Evolutionary conservation across 2,797 vertebrate species (phyloP), one percentile per base, ranked within the genome.

Genomic region (Periparus ater): DNA sequence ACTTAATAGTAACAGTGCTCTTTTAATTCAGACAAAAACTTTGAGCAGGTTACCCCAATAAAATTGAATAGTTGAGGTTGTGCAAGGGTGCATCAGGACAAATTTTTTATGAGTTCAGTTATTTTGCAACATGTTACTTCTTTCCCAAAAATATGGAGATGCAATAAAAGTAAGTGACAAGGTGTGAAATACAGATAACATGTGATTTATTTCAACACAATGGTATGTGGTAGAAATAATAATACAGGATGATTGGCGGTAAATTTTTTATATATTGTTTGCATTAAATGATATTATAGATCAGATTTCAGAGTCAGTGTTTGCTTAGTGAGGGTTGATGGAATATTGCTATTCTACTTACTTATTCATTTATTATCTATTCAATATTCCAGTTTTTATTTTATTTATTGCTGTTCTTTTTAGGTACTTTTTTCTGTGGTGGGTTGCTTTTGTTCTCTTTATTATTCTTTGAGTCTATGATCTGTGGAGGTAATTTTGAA

Each of bases 401-500:
- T 93, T 93, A 92, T 93, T 92, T 96, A 90, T 91, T 91, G 60
- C 50, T 36, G 14, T 77, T 94, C 13, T 9, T 91, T 91, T 93
- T 89, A 85, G 67, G 61, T 45, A 65, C 27, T 65, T 89, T 95
- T 67, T 92, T 90, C 42, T 93, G 48, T 86, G 80, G 25, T 94
- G 47, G 53, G 44, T 26, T 76, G 36, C 53, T 94, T 96, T 96
- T 94, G 79, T 91, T 88, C 66, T 85, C 40, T 75, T 85, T 60
- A 60, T 47, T 76, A 38, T 91, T 93, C 57, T 88, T 86, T 61
- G 45, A 60, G 34, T 84, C 76, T 81, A 19, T 86, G 94, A 94
- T 95, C 40, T 93, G 89, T 96, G 63, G 76, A 90, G 48, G 79
- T 86, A 94, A 96, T 96, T 94, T 95, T 89, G 76, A 91, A 90